Percentiles rank a stretch among this genome's conserved stretches.
Conservation (phyloP, 1,140 invertebrate genomes). For the Drosophila takahashii region DNA sequence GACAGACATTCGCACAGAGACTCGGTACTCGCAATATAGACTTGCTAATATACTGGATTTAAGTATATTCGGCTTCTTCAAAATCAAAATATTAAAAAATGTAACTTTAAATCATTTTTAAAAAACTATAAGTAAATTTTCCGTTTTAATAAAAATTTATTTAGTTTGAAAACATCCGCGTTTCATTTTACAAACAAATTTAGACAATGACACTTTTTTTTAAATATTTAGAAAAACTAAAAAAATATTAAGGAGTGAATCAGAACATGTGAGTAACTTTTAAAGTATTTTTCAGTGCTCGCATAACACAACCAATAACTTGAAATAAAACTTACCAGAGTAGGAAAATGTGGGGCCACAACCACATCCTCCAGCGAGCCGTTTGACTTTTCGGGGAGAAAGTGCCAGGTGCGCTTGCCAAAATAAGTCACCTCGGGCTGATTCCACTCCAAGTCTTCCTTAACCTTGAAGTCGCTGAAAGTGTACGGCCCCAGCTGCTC, state of each 20-base stretch:
- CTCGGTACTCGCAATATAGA: neutral
- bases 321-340: conserved; percentile 87
- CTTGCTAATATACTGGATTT: neutral
- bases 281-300: neutral
- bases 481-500: conserved; percentile 88
- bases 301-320: neutral
- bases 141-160: too few species aligned
- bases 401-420: conserved; percentile 90
- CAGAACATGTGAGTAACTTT: too few species aligned
- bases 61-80: too few species aligned
- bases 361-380: conserved; percentile 91
- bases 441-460: conserved; percentile 87
- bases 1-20: conserved; percentile 12
- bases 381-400: conserved; percentile 88
- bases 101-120: too few species aligned
- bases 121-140: too few species aligned
- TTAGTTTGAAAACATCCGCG: too few species aligned
- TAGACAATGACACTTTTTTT: too few species aligned
- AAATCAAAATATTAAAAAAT: too few species aligned
- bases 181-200: too few species aligned
- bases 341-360: conserved; percentile 91
- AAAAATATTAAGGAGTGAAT: too few species aligned
- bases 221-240: too few species aligned
- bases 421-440: conserved; percentile 90
- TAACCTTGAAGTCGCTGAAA: conserved; percentile 86